Percentiles rank a stretch among this genome's conserved stretches.
phyloP scores from a whole-genome alignment of 2,888 invertebrate species.

The Holacanthella duospinosa region DNA sequence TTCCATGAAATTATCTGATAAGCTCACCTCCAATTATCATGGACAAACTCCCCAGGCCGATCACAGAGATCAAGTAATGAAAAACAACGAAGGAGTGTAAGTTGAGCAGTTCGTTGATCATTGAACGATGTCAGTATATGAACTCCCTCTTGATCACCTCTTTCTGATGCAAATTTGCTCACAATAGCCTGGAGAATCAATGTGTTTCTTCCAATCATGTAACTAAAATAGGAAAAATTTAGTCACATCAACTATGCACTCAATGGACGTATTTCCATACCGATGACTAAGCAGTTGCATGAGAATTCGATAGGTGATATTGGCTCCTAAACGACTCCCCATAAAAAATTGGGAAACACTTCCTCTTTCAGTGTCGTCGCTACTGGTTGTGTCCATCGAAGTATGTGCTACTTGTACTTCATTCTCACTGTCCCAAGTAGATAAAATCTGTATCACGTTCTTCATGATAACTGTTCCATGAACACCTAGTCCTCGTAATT shows the following conservation, averaged over 20 bases:
- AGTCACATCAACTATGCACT: background rate
- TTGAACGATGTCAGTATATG: constrained; percentile 19
- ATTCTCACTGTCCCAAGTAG: constrained; percentile 26
- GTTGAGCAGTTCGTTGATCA: constrained; percentile 17
- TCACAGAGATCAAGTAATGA: constrained; percentile 20
- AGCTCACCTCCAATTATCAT: constrained; percentile 24
- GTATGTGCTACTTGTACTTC: background rate
- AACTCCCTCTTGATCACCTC: constrained; percentile 20
- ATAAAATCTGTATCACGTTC: constrained; percentile 11
- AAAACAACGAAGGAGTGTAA: constrained; percentile 21
- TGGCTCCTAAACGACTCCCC: constrained; percentile 33
- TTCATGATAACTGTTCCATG: constrained; percentile 17
- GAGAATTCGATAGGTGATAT: constrained; percentile 27
- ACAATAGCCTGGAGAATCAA: constrained; percentile 29
- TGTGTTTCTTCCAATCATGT: constrained; percentile 29
- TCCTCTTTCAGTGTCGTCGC: background rate
- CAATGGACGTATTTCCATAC: constrained; percentile 8
- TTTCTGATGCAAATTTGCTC: constrained; percentile 23
- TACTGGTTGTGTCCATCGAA: background rate
- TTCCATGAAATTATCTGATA: background rate
- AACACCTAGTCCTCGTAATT: constrained; percentile 27
- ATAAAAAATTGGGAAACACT: constrained; percentile 28
- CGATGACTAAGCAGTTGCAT: constrained; percentile 32
- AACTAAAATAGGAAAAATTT: constrained; percentile 14
- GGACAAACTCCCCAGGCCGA: constrained; percentile 24